These are phyloP conservation scores for Galaxea fascicularis DNA, from an alignment of 92 coral and sea anemone genomes.

Conservation along the genomic window DNA sequence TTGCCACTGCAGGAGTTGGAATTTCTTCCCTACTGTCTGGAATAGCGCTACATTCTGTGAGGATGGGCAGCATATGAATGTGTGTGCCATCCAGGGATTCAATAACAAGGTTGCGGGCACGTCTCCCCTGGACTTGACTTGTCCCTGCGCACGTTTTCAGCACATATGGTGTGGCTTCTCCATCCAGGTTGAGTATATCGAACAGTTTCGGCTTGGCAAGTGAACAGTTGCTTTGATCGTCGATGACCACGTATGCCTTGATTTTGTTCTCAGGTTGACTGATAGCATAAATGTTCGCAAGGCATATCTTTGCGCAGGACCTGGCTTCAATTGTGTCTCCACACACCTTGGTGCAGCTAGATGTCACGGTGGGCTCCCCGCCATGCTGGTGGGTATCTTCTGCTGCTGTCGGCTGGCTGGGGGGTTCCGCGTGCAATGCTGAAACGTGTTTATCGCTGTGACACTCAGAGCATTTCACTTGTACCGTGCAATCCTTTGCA, in stretches of 20 bases:
- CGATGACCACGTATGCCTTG: slow-evolving; percentile 46
- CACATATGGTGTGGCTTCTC: background rate
- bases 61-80: slow-evolving; percentile 7
- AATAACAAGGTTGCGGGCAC: slow-evolving; percentile 30
- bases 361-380: slow-evolving; percentile 47
- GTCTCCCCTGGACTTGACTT: slow-evolving; percentile 23
- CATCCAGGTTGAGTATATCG: slow-evolving; percentile 16
- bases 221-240: slow-evolving; percentile 61
- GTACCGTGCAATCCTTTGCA: slow-evolving; percentile 41
- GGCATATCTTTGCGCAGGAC: slow-evolving; percentile 65
- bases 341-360: slow-evolving; percentile 57
- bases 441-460: slow-evolving; percentile 54
- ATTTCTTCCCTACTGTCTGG: slow-evolving; percentile 63
- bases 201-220: slow-evolving; percentile 37
- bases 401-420: background rate
- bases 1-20: slow-evolving; percentile 41
- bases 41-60: slow-evolving; percentile 43
- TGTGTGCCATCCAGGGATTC: slow-evolving; percentile 42
- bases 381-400: slow-evolving; percentile 43
- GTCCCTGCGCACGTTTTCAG: slow-evolving; percentile 40
- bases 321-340: background rate
- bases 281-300: slow-evolving; percentile 11
- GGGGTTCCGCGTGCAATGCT: slow-evolving; percentile 34
- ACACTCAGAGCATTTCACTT: slow-evolving; percentile 37
- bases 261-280: slow-evolving; percentile 9